Conservation (phyloP, 2,888 invertebrate genomes). For the Lasioglossum vierecki region DNA sequence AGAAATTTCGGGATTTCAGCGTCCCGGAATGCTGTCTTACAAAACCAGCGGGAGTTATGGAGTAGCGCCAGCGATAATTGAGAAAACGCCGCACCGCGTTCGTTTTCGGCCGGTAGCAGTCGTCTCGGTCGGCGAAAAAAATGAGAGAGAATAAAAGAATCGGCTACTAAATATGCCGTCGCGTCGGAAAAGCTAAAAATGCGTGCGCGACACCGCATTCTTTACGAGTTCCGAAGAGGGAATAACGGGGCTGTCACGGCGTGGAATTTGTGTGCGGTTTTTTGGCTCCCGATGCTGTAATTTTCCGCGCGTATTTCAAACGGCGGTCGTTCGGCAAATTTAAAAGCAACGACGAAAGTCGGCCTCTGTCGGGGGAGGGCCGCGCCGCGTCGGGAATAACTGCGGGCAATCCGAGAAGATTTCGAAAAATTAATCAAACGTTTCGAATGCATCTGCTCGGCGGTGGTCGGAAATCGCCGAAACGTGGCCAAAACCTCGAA, state of each 20-base stretch:
- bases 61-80: neutral
- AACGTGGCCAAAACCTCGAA: neutral
- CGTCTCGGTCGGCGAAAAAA: neutral
- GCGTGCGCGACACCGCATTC: constrained; percentile 24
- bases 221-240: constrained; percentile 33
- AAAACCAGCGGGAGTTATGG: neutral
- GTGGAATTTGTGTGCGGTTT: constrained; percentile 26
- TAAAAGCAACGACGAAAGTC: constrained; percentile 4
- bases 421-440: constrained; percentile 38
- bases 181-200: constrained; percentile 4
- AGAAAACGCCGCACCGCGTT: neutral
- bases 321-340: constrained; percentile 6
- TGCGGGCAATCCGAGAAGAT: neutral
- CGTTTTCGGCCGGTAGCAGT: neutral
- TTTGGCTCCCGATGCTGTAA: constrained; percentile 20
- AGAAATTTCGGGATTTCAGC: neutral
- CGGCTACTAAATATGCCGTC: neutral
- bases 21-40: neutral
- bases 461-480: neutral
- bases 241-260: constrained; percentile 28
- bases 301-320: constrained; percentile 21
- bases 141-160: neutral
- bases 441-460: constrained; percentile 19
- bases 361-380: neutral
- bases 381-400: neutral